Evolutionary conservation across 2,797 vertebrate species (phyloP).

Genomic region (Bovichtus diacanthus): DNA sequence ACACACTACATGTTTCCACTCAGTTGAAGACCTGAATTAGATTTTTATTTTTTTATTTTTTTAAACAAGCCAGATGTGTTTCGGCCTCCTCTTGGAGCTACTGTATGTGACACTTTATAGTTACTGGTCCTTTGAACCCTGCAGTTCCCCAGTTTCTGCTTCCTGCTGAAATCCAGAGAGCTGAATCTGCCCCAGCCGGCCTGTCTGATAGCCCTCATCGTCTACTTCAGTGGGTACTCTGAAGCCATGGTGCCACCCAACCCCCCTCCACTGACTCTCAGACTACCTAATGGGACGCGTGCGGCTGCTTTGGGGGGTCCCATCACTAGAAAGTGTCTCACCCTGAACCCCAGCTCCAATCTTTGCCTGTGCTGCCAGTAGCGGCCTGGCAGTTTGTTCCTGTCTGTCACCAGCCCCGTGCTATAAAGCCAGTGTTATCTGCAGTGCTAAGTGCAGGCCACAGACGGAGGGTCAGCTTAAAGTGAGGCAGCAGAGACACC

Average conservation of each 20-base stretch:
- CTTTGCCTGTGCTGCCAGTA: slow-evolving; percentile 44
- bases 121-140: slow-evolving; percentile 53
- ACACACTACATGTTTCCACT: neutral
- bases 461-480: slow-evolving; percentile 83
- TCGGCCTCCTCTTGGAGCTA: slow-evolving; percentile 20
- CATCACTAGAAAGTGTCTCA: slow-evolving; percentile 59
- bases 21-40: neutral
- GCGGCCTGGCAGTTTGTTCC: slow-evolving; percentile 80
- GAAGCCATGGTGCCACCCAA: slow-evolving; percentile 35
- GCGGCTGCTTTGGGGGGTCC: slow-evolving; percentile 45
- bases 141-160: slow-evolving; percentile 21
- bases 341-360: slow-evolving; percentile 48
- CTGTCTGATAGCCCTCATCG: slow-evolving; percentile 66
- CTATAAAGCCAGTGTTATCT: slow-evolving; percentile 87
- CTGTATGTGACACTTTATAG: slow-evolving; percentile 37
- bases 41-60: too few relatives aligned
- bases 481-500: slow-evolving; percentile 79
- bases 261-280: slow-evolving; percentile 26
- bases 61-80: neutral
- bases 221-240: slow-evolving; percentile 53
- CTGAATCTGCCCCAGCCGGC: slow-evolving; percentile 44
- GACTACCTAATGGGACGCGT: slow-evolving; percentile 53
- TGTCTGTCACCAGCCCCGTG: slow-evolving; percentile 84
- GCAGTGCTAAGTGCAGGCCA: slow-evolving; percentile 85
- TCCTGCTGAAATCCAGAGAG: slow-evolving; percentile 61